phyloP scores from a whole-genome alignment of 2,797 vertebrate species.

The Melanotaenia trifasciata region DNA sequence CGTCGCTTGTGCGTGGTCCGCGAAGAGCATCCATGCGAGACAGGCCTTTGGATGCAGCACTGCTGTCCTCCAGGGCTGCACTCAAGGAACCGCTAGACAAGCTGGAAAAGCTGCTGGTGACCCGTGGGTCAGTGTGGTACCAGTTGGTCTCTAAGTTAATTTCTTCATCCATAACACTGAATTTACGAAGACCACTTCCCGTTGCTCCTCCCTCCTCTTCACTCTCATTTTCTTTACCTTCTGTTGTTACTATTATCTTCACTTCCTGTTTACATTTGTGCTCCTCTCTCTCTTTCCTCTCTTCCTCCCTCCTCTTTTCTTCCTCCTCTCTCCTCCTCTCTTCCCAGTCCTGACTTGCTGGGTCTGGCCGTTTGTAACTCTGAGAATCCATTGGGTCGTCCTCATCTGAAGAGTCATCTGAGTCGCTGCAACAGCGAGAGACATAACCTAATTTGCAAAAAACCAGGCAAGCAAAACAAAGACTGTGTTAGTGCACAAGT shows the following conservation, averaged over 20 bases:
- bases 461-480: constrained; percentile 30
- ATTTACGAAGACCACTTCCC: constrained; percentile 62
- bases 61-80: constrained; percentile 90
- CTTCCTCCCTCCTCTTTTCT: constrained; percentile 75
- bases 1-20: constrained; percentile 73
- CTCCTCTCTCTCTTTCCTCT: constrained; percentile 77
- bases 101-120: constrained; percentile 86
- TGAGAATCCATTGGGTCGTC: constrained; percentile 87
- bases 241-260: constrained; percentile 82
- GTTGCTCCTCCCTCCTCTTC: constrained; percentile 71
- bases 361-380: constrained; percentile 66
- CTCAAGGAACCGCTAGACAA: constrained; percentile 91
- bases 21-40: constrained; percentile 47
- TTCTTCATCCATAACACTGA: constrained; percentile 69
- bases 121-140: constrained; percentile 85
- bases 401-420: constrained; percentile 90
- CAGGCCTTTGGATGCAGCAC: constrained; percentile 63
- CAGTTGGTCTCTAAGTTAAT: constrained; percentile 83
- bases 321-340: constrained; percentile 75
- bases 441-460: constrained; percentile 87
- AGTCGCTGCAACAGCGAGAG: constrained; percentile 93
- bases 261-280: constrained; percentile 80
- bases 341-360: constrained; percentile 79
- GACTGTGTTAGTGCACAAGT: constrained; percentile 16
- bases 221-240: constrained; percentile 65